Conservation (phyloP, 2,113 vertebrate genomes). For the Notarius lentiginosus region DNA sequence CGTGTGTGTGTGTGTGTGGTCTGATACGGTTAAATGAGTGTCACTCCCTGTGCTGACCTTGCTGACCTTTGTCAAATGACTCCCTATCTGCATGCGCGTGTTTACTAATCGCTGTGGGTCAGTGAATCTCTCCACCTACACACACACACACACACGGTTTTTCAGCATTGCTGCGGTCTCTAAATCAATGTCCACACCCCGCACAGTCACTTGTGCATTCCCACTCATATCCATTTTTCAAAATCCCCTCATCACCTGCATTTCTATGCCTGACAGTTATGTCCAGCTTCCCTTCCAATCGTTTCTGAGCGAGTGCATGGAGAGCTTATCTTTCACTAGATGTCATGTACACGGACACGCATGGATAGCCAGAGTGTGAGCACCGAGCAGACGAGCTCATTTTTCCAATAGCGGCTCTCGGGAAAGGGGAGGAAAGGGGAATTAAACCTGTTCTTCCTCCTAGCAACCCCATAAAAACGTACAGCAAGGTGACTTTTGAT, state of each 20-base stretch:
- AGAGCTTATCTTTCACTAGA: conserved; percentile 10
- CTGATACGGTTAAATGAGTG: conserved; percentile 47
- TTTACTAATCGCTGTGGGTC: conserved; percentile 43
- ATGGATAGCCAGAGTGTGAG: not conserved
- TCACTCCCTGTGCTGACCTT: conserved; percentile 43
- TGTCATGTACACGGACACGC: conserved; percentile 20
- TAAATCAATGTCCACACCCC: conserved; percentile 1
- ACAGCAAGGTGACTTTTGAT: conserved; percentile 56
- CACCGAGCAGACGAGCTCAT: conserved; percentile 14
- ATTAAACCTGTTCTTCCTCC: conserved; percentile 62
- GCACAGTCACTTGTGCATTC: not conserved
- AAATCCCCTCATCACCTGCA: not conserved
- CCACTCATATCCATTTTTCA: conserved; percentile 26
- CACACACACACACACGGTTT: conserved; percentile 5
- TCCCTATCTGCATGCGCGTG: conserved; percentile 18
- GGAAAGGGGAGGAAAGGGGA: conserved; percentile 20
- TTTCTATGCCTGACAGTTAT: conserved; percentile 16
- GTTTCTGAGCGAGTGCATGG: not conserved
- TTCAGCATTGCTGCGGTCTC: not conserved
- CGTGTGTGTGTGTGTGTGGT: conserved; percentile 18
- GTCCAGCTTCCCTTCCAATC: conserved; percentile 8
- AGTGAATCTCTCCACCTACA: conserved; percentile 22
- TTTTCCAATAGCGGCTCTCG: conserved; percentile 8
- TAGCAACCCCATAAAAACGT: not conserved
- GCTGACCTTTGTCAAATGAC: conserved; percentile 43